A percentile compares a stretch with the other conserved stretches of the same genome.
phyloP scores from a whole-genome alignment of 2,888 invertebrate species.

The Aporophyla nigra region DNA sequence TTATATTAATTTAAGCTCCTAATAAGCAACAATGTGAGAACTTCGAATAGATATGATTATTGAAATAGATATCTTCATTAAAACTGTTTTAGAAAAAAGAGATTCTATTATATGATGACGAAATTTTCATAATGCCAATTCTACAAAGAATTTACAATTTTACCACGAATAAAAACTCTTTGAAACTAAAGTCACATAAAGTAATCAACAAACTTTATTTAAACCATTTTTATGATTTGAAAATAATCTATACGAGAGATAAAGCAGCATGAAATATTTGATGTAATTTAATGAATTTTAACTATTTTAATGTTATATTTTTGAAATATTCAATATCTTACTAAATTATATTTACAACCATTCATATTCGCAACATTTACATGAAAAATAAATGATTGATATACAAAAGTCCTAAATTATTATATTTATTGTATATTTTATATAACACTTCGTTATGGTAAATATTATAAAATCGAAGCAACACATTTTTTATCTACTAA shows the following conservation, averaged over 20 bases:
- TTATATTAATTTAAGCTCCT: not conserved
- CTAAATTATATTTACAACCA: conserved; percentile 57
- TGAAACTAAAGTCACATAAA: not conserved
- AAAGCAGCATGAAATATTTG: not conserved
- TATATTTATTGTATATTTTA: conserved; percentile 6
- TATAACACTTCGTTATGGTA: conserved; percentile 13
- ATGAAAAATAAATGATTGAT: conserved; percentile 33
- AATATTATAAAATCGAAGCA: conserved; percentile 33
- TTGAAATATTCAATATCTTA: conserved; percentile 1
- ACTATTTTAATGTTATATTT: not conserved
- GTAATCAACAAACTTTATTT: not conserved
- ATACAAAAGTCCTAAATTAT: conserved; percentile 30
- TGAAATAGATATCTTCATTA: not conserved
- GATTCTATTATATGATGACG: not conserved
- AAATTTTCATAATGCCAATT: conserved; percentile 10
- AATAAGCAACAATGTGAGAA: not conserved
- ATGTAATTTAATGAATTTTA: not conserved
- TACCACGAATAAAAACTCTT: not conserved
- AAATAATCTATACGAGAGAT: not conserved
- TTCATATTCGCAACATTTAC: conserved; percentile 68
- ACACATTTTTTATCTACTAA: not conserved
- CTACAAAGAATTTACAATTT: not conserved
- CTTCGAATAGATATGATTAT: not conserved
- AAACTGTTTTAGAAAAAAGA: not conserved
- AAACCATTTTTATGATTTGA: not conserved